Conservation (phyloP, 1,140 invertebrate genomes). For the Leptestheria dahalacensis region DNA sequence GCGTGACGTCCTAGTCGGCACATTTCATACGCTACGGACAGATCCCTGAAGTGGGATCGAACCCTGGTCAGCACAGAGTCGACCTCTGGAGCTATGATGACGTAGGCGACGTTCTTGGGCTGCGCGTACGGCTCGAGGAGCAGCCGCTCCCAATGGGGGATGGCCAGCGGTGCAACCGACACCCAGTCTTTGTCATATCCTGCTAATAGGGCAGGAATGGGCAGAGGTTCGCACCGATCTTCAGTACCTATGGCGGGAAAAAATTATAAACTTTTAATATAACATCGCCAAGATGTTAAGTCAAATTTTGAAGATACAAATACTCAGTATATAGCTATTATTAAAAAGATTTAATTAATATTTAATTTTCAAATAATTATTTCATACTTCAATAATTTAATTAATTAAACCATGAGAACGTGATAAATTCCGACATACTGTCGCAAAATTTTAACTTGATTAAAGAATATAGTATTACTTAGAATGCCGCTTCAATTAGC, state of each 20-base stretch:
- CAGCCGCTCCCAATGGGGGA: slow-evolving; percentile 89
- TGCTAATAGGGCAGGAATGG: slow-evolving; percentile 81
- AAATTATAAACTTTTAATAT: too few species aligned
- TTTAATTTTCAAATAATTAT: neutral
- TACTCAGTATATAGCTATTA: neutral
- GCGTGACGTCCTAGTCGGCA: slow-evolving; percentile 79
- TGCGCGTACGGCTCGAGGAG: slow-evolving; percentile 87
- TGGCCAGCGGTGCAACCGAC: slow-evolving; percentile 74
- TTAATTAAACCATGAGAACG: too few species aligned
- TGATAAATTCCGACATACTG: too few species aligned
- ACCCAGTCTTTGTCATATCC: slow-evolving; percentile 92
- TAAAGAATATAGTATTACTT: too few species aligned
- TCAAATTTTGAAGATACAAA: too few species aligned
- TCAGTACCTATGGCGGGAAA: too few species aligned
- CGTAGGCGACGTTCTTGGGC: slow-evolving; percentile 79
- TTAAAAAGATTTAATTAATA: neutral
- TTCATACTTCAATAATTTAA: too few species aligned
- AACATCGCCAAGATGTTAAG: too few species aligned
- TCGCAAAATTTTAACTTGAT: too few species aligned
- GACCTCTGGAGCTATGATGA: slow-evolving; percentile 84
- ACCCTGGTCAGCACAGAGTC: slow-evolving; percentile 64
- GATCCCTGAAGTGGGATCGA: slow-evolving; percentile 75
- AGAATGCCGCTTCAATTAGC: too few species aligned
- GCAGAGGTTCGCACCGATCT: slow-evolving; percentile 89
- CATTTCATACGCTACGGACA: slow-evolving; percentile 81